A percentile compares a stretch with the other conserved stretches of the same genome.
Conservation (phyloP, 2,888 invertebrate species). For the Exocentrus adspersus region DNA sequence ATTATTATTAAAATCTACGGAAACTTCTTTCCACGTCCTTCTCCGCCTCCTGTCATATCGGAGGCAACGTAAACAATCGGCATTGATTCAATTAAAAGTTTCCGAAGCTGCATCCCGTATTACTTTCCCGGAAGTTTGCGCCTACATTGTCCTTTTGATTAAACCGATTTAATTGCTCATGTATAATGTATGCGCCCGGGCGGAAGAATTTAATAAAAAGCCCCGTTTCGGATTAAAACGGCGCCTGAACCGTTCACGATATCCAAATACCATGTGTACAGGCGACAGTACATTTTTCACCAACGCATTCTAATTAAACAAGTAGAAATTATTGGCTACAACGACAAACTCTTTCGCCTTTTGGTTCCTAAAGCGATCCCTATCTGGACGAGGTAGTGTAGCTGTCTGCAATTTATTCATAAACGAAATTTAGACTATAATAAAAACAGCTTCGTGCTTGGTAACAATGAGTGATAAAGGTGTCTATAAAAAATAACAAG, state of each 20-base stretch:
- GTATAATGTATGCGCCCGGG: slow-evolving; percentile 44
- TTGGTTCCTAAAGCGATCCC: background rate
- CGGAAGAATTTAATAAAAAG: slow-evolving; percentile 47
- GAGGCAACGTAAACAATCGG: slow-evolving; percentile 44
- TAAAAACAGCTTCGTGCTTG: background rate
- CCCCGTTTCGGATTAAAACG: slow-evolving; percentile 4
- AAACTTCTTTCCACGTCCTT: slow-evolving; percentile 15
- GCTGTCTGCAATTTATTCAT: slow-evolving; percentile 7
- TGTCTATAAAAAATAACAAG: slow-evolving; percentile 41
- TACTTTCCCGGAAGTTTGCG: slow-evolving; percentile 28
- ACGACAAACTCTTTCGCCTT: too few relatives aligned
- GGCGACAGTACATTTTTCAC: too few relatives aligned
- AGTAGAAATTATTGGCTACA: too few relatives aligned
- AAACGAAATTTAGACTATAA: slow-evolving; percentile 6
- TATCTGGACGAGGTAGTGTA: background rate
- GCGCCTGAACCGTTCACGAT: too few relatives aligned
- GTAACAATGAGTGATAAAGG: slow-evolving; percentile 19
- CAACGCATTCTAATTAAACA: too few relatives aligned
- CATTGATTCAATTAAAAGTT: slow-evolving; percentile 51
- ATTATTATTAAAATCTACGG: slow-evolving; percentile 16
- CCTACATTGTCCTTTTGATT: slow-evolving; percentile 44
- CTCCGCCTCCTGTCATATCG: slow-evolving; percentile 21
- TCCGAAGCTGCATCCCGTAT: slow-evolving; percentile 22
- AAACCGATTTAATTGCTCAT: slow-evolving; percentile 49
- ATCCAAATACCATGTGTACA: too few relatives aligned